These are phyloP conservation scores for Podilymbus podiceps DNA, from an alignment of 2,113 vertebrate species.

Conservation along the genomic window DNA sequence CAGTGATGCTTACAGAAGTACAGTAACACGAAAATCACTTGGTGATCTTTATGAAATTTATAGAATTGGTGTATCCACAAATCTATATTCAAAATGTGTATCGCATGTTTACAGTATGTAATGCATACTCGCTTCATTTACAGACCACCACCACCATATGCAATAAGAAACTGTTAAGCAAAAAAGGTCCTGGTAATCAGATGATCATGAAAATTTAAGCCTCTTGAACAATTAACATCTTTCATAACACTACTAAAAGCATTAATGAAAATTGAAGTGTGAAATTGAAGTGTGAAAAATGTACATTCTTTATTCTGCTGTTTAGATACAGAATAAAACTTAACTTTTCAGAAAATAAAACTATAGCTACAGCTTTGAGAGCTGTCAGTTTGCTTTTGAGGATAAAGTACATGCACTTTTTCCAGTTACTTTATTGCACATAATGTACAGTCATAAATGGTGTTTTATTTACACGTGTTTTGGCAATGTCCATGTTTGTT, in stretches of 20 bases:
- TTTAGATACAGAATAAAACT: conserved; percentile 57
- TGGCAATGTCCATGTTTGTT: conserved; percentile 37
- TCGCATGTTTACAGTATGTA: not conserved
- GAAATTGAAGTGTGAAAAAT: conserved; percentile 56
- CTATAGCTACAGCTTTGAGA: conserved; percentile 18
- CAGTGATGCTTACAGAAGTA: not conserved
- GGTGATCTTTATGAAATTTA: not conserved
- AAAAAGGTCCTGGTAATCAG: not conserved
- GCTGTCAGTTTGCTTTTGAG: conserved; percentile 35
- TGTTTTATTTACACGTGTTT: conserved; percentile 59
- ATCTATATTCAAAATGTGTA: not conserved
- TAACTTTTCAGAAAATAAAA: conserved; percentile 60
- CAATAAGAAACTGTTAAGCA: not conserved
- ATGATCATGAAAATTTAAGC: not conserved
- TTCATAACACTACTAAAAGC: conserved; percentile 22
- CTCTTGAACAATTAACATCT: not conserved
- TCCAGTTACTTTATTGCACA: conserved; percentile 73
- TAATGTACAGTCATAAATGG: conserved; percentile 53
- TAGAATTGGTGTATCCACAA: not conserved
- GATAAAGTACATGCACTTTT: conserved; percentile 59
- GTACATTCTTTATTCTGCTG: conserved; percentile 63
- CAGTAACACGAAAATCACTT: not conserved
- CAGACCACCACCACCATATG: not conserved
- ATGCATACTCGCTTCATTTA: not conserved
- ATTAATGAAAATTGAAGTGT: conserved; percentile 49